phyloP scores from a whole-genome alignment of 1,140 invertebrate species.

The Watersipora subatra region DNA sequence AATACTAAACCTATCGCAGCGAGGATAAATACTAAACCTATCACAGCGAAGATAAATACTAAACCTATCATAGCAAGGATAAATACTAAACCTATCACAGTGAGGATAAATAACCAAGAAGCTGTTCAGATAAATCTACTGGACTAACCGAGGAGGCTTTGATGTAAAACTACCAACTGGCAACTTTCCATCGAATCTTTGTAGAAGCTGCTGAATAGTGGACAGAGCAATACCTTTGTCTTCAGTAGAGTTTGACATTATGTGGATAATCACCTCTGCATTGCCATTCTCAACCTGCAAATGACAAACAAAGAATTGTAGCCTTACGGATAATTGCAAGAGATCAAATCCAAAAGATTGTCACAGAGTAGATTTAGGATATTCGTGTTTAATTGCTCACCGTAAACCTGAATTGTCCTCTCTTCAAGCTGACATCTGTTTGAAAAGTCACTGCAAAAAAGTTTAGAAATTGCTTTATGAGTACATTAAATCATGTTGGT shows the following conservation, averaged over 20 bases:
- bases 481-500: no score
- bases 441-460: no score
- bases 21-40: no score
- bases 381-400: background rate
- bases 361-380: background rate
- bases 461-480: no score
- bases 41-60: no score
- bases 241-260: background rate
- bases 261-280: background rate
- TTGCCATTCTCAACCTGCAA: background rate
- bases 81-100: no score
- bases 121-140: no score
- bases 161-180: background rate
- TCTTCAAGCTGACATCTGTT: no score
- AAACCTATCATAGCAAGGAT: no score
- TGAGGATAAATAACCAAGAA: no score
- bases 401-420: no score
- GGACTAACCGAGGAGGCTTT: background rate
- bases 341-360: background rate
- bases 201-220: background rate
- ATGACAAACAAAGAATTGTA: background rate
- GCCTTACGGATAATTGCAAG: background rate
- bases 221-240: background rate
- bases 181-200: background rate
- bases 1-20: no score